These are phyloP conservation scores for Sipha flava DNA, from an alignment of 1,140 invertebrate genomes.

Conservation along the genomic window DNA sequence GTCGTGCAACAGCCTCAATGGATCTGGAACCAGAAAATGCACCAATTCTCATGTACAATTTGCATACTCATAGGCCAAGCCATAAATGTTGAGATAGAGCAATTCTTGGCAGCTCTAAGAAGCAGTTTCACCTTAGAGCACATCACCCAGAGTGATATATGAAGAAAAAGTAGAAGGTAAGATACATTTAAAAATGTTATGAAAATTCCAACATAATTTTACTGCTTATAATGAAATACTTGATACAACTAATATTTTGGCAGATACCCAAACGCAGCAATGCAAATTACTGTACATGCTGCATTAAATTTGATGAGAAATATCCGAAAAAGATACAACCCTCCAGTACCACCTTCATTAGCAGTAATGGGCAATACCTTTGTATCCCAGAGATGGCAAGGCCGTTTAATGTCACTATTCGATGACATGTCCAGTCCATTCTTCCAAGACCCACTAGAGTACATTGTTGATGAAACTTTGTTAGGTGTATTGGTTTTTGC, in stretches of 20 bases:
- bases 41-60: not conserved
- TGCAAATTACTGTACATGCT: not conserved
- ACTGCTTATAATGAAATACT: too few relatives aligned
- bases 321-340: not conserved
- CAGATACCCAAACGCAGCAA: not conserved
- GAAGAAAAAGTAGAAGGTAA: not conserved
- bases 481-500: not conserved
- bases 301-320: not conserved
- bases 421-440: not conserved
- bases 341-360: not conserved
- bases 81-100: not conserved
- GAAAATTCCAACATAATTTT: too few relatives aligned
- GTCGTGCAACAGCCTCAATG: not conserved
- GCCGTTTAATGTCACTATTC: not conserved
- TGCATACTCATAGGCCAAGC: not conserved
- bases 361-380: not conserved
- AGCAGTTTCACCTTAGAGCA: not conserved
- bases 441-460: not conserved
- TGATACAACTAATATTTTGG: not conserved
- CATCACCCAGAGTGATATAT: not conserved
- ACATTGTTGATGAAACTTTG: not conserved
- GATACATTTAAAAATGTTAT: too few relatives aligned
- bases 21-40: not conserved
- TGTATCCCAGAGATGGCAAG: not conserved
- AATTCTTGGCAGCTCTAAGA: not conserved